Conservation (phyloP, 2,888 invertebrate species). For the Cryptosula pallasiana region DNA sequence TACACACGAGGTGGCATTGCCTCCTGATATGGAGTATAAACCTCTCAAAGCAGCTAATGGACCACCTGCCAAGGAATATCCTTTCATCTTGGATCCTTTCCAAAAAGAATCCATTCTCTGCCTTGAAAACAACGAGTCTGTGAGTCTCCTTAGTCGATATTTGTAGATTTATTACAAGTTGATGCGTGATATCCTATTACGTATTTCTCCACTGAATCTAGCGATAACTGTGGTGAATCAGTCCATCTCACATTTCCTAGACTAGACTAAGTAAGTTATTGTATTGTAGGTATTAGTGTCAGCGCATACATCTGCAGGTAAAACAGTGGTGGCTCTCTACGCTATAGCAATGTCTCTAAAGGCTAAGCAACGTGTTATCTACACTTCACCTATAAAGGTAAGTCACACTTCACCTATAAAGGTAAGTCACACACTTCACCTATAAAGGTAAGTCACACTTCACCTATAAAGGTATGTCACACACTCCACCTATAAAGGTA, state of each 20-base stretch:
- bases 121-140: slow-evolving; percentile 95
- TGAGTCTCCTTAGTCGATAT: slow-evolving; percentile 55
- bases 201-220: too few relatives aligned
- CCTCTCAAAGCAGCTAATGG: slow-evolving; percentile 55
- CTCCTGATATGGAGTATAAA: slow-evolving; percentile 76
- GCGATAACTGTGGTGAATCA: too few relatives aligned
- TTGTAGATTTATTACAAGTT: too few relatives aligned
- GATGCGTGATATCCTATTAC: too few relatives aligned
- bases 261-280: too few relatives aligned
- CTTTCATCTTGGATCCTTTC: slow-evolving; percentile 92
- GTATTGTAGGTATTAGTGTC: slow-evolving; percentile 68
- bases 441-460: too few relatives aligned
- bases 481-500: too few relatives aligned
- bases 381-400: slow-evolving; percentile 94
- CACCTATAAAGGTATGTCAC: too few relatives aligned
- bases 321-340: slow-evolving; percentile 96
- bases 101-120: slow-evolving; percentile 94
- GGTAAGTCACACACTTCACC: too few relatives aligned
- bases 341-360: slow-evolving; percentile 89
- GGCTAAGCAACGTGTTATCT: slow-evolving; percentile 94
- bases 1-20: slow-evolving; percentile 88
- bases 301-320: slow-evolving; percentile 98
- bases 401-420: not conserved
- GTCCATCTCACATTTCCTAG: too few relatives aligned
- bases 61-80: slow-evolving; percentile 81